phyloP scores from a whole-genome alignment of 2,113 vertebrate genomes.

The Ginglymostoma cirratum region DNA sequence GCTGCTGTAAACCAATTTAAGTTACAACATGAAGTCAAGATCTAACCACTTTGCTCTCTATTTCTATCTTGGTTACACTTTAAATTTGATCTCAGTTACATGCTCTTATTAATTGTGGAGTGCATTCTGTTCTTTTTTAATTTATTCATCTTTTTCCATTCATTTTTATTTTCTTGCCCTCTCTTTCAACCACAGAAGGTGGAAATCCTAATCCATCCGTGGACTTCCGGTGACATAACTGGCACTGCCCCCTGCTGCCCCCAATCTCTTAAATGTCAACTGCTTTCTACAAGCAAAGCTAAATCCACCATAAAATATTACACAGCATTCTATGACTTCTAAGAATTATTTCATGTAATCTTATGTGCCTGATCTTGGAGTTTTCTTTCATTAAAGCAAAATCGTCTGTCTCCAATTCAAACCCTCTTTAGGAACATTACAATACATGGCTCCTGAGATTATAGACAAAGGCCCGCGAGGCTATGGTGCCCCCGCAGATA shows the following conservation, averaged over 20 bases:
- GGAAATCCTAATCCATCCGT: not conserved
- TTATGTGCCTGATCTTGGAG: not conserved
- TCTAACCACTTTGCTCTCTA: not conserved
- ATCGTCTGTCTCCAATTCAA: constrained; percentile 31
- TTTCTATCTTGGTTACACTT: not conserved
- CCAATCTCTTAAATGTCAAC: not conserved
- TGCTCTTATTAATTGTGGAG: not conserved
- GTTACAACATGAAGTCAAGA: not conserved
- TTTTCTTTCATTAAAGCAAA: not conserved
- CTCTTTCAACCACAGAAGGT: not conserved
- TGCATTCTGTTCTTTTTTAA: not conserved
- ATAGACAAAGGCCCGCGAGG: constrained; percentile 62
- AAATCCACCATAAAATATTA: not conserved
- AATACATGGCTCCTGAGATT: constrained; percentile 75
- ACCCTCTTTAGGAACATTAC: constrained; percentile 57
- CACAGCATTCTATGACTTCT: not conserved
- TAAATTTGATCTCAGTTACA: not conserved
- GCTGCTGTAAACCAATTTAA: not conserved
- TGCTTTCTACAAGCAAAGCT: not conserved
- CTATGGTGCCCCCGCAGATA: constrained; percentile 65
- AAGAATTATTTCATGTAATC: too few relatives aligned
- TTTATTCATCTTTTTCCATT: not conserved
- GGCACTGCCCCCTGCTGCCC: not conserved
- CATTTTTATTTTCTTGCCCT: not conserved
- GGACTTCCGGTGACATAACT: too few relatives aligned